A percentile compares a stretch with the other conserved stretches of the same genome.
phyloP scores from a whole-genome alignment of 2,113 vertebrate genomes.

The Thermophis baileyi region DNA sequence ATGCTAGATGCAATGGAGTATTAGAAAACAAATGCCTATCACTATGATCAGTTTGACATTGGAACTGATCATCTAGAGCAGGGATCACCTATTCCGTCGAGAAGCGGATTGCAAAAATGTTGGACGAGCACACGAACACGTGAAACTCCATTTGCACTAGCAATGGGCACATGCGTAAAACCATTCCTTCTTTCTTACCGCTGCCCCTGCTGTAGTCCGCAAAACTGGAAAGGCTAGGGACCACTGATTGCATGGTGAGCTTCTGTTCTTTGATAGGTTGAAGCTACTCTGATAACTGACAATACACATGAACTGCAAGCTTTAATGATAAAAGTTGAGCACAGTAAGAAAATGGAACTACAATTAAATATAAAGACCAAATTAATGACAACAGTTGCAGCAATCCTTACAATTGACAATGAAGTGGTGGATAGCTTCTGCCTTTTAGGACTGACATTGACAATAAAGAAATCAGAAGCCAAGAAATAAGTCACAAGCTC shows the following conservation, averaged over 20 bases:
- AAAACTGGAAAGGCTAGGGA: too few species aligned
- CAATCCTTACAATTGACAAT: background rate
- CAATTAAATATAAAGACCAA: background rate
- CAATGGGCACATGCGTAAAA: too few species aligned
- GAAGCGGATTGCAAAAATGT: too few species aligned
- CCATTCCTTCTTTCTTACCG: too few species aligned
- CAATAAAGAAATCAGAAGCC: background rate
- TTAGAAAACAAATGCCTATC: background rate
- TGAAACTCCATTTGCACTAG: too few species aligned
- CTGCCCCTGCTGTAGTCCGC: too few species aligned
- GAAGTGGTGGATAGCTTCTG: background rate
- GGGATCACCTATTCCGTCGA: too few species aligned
- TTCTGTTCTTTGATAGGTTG: background rate
- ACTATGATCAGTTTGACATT: background rate
- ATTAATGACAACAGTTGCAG: background rate
- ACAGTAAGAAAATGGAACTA: background rate
- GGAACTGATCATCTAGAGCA: background rate
- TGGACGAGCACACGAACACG: too few species aligned
- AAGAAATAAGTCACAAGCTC: background rate
- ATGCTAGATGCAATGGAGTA: background rate
- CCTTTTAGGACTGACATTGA: background rate
- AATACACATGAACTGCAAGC: background rate
- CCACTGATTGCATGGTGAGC: background rate
- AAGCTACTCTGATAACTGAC: background rate
- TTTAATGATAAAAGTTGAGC: background rate